Conservation (phyloP, 2,797 vertebrate genomes). For the Gallinago nigripennis region DNA sequence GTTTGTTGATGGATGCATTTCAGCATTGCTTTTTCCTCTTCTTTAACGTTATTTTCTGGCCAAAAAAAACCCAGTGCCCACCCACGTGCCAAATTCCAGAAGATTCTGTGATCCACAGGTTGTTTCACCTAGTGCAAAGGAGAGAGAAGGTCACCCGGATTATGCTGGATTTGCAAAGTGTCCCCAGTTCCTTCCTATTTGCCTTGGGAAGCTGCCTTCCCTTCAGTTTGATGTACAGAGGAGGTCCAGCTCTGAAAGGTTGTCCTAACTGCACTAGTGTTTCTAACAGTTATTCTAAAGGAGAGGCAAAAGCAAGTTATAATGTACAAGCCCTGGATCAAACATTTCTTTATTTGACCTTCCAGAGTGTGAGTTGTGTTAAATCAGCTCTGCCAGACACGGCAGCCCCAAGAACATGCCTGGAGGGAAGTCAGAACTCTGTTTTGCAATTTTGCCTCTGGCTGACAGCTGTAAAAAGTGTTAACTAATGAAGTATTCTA, state of each 20-base stretch:
- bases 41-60: background rate
- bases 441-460: conserved; percentile 16
- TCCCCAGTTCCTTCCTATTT: background rate
- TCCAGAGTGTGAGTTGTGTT: background rate
- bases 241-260: background rate
- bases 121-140: background rate
- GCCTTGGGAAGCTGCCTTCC: background rate
- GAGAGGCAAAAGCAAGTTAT: background rate
- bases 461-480: conserved; percentile 26
- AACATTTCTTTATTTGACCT: background rate
- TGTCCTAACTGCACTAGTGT: background rate
- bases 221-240: too few species aligned
- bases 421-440: background rate
- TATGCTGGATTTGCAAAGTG: background rate
- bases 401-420: background rate
- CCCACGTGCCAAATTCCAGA: background rate
- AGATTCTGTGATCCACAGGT: background rate
- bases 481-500: conserved; percentile 30
- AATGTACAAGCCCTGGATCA: background rate
- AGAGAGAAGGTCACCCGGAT: background rate
- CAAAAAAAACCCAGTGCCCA: background rate
- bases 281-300: background rate
- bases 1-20: background rate
- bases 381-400: background rate
- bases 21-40: background rate